Conservation (phyloP, 37 sponge, comb jelly and placozoan species). For the Haliclona indistincta region DNA sequence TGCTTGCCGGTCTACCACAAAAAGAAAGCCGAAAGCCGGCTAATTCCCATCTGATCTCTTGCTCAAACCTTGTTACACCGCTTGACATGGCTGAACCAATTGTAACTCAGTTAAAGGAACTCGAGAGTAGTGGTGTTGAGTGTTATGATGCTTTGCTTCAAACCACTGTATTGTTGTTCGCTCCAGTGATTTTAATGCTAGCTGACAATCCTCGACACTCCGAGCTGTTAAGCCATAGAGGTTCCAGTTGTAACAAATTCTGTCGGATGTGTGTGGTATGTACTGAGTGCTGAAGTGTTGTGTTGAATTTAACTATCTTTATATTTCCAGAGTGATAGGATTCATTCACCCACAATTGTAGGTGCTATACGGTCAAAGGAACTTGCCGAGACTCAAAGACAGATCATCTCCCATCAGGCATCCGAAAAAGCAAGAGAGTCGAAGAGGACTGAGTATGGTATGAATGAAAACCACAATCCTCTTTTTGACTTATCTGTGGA, state of each 20-base stretch:
- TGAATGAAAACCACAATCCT: neutral
- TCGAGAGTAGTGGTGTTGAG: conserved; percentile 23
- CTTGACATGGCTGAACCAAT: conserved; percentile 5
- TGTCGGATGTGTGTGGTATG: conserved; percentile 36
- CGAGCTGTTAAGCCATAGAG: conserved; percentile 16
- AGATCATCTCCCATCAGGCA: neutral
- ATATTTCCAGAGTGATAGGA: neutral
- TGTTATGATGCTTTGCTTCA: conserved; percentile 12
- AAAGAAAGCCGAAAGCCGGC: conserved; percentile 1
- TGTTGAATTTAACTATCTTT: neutral
- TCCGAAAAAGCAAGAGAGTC: neutral
- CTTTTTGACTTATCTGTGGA: conserved; percentile 6
- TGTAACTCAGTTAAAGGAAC: neutral
- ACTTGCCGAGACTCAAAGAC: neutral
- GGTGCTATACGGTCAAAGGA: conserved; percentile 1
- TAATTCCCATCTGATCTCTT: conserved; percentile 3
- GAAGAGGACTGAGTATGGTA: conserved; percentile 5
- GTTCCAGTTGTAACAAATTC: conserved; percentile 2
- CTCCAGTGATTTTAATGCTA: conserved; percentile 24
- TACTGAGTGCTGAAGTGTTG: neutral
- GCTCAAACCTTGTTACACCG: conserved; percentile 4
- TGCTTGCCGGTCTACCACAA: conserved; percentile 10
- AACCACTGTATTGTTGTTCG: neutral
- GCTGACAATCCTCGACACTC: conserved; percentile 31
- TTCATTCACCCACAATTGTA: neutral